Evolutionary conservation across 1,140 invertebrate genomes (phyloP), one percentile per base, ranked within the genome.

Genomic region (Probaryconus sp.): DNA sequence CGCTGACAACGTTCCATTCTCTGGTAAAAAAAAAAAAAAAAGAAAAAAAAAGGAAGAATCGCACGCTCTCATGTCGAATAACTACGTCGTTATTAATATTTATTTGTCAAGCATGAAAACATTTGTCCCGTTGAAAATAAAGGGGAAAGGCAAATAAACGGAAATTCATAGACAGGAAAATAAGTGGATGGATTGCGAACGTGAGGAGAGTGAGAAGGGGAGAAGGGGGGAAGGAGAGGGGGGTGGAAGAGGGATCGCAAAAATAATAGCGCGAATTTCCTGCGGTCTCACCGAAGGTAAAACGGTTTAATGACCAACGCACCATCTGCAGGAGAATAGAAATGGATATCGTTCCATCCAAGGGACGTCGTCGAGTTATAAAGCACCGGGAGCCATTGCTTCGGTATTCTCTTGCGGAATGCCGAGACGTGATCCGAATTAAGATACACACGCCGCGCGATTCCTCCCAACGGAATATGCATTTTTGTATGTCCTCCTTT

Each of bases 301-400:
- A 9, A 30, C 10, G 5, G 13, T 55, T 63, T 48, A 63, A 70
- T 63, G 48, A 63, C 42, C 10, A 42, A 38, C 33, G 37, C 53
- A 35, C 30, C 53, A 64, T 53, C 45, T 65, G 45, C 37, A 45
- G 11, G 11, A 30, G 3, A 51, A 53, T 53, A 33, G 30, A 51
- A 65, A 65, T 48, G 47, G 48, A 65, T 64, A 70, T 67, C 55
- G 53, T 60, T 67, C 5, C 67, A 31, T 67, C 37, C 61, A 38
- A 65, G 53, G 28, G 31, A 76, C 55, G 61, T 76, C 73, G 70
- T 70, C 67, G 73, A 76, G 67, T 71, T 67, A 76, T 76, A 67
- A 71, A 71, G 38, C 61, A 67, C 28, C 53, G 24, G 33, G 28
- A 55, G 61, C n/a, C 38, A 48, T 50, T 24, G 73, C 51, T 76